A percentile compares a stretch with the other conserved stretches of the same genome.
phyloP scores from a whole-genome alignment of 53 echinoderm and acorn worm genomes.

The Holothuria scabra region DNA sequence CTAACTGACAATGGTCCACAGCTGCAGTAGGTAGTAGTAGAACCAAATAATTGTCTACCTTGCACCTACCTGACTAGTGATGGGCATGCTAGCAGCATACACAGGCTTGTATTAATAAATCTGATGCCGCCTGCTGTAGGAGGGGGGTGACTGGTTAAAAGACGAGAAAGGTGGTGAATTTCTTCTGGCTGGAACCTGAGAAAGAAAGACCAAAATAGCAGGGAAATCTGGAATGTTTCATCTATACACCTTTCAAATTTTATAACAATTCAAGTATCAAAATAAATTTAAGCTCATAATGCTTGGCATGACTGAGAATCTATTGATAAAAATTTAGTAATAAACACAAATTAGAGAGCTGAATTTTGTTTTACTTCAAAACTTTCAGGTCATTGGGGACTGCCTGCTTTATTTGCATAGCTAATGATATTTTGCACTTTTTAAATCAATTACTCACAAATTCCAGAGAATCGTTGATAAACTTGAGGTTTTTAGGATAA shows the following conservation, averaged over 20 bases:
- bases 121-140: constrained; percentile 91
- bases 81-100: constrained; percentile 97
- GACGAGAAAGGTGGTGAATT: constrained; percentile 80
- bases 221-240: background rate
- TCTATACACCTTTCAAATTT: background rate
- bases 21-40: too few relatives aligned
- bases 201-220: background rate
- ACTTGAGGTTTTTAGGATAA: too few relatives aligned
- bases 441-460: too few relatives aligned
- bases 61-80: constrained; percentile 76
- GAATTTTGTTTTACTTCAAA: background rate
- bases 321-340: too few relatives aligned
- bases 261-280: background rate
- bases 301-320: background rate
- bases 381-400: too few relatives aligned
- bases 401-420: too few relatives aligned
- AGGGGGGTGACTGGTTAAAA: constrained; percentile 91
- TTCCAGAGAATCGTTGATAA: too few relatives aligned
- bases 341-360: too few relatives aligned
- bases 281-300: background rate
- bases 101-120: constrained; percentile 88
- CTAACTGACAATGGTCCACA: too few relatives aligned
- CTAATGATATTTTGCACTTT: too few relatives aligned
- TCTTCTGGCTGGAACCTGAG: constrained; percentile 87
- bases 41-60: too few relatives aligned